Evolutionary conservation across 2,797 vertebrate species (phyloP), one percentile per base, ranked within the genome.

Genomic region (Phaenicophaeus curvirostris): DNA sequence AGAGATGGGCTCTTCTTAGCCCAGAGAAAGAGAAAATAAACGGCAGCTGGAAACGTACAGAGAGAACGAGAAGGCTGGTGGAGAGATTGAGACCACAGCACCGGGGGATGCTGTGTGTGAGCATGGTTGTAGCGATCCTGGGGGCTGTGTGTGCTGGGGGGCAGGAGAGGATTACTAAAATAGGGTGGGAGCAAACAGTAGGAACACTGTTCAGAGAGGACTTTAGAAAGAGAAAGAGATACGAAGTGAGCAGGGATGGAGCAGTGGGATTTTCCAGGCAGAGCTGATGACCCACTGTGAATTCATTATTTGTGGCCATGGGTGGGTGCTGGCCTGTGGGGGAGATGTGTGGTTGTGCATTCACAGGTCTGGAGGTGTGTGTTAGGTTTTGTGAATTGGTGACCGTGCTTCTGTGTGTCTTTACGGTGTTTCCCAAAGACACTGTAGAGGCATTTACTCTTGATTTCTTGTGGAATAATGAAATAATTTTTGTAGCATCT

Each of bases 21-120:
- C 6, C 31, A 31, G 17, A 78, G 37, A 33, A 63, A 35, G 9
- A 53, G 3, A 33, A 85, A 75, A 61, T 25, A 35, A 59, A 46
- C 0, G 1, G 4, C 20, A 65, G 3, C 30, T 82, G 46, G 42
- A 72, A 87, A 57, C 18, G 28, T 6, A 3, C 24, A 18, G 20
- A 25, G 25, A n/a, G 15, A 33, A 8, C 13, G 4, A 35, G 46
- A 73, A 65, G 10, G 8, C 30, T 53, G 24, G 24, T 41, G n/a
- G 31, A 30, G n/a, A 0, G 1, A 30, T 20, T 8, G 13, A 5
- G 28, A 17, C 11, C 21, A 35, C 19, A 39, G 17, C 37, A 8
- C 44, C 42, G 31, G 23, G 27, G 15, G 5, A 14, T n/a, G 11
- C 39, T 2, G 0, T 30, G 39, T 9, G 4, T 1, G 0, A 44